Evolutionary conservation across 2,113 vertebrate genomes (phyloP).

Genomic region (Rhegmatorhina hoffmannsi): DNA sequence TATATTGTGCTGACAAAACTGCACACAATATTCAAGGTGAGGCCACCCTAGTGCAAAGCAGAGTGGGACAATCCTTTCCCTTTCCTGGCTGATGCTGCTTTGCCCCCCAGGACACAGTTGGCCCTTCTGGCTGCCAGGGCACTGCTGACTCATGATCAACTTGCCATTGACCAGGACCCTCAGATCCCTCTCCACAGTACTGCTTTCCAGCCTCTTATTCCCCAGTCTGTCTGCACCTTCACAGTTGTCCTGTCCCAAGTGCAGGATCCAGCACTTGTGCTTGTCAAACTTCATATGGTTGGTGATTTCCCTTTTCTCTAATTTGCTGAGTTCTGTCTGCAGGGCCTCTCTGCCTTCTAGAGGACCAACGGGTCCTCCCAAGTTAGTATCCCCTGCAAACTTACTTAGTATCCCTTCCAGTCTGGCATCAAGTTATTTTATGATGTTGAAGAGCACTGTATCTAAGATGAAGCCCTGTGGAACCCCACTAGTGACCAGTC

Average conservation of each 20-base stretch:
- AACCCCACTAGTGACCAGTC: neutral
- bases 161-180: fast-evolving
- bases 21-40: fast-evolving
- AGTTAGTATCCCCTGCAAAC: neutral
- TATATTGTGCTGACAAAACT: neutral
- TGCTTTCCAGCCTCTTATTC: neutral
- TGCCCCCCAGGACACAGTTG: fast-evolving
- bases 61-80: neutral
- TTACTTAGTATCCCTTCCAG: neutral
- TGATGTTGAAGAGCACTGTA: neutral
- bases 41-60: neutral
- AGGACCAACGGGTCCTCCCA: neutral
- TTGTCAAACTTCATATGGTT: neutral
- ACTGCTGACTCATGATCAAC: neutral
- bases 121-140: neutral
- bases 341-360: fast-evolving
- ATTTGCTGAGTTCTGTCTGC: neutral
- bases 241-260: fast-evolving
- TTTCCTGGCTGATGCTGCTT: fast-evolving
- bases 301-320: neutral
- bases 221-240: fast-evolving
- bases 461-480: neutral
- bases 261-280: fast-evolving
- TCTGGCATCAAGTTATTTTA: neutral
- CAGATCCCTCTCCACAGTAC: fast-evolving